Conservation (phyloP, 2,797 vertebrate genomes). For the Morelia viridis region DNA sequence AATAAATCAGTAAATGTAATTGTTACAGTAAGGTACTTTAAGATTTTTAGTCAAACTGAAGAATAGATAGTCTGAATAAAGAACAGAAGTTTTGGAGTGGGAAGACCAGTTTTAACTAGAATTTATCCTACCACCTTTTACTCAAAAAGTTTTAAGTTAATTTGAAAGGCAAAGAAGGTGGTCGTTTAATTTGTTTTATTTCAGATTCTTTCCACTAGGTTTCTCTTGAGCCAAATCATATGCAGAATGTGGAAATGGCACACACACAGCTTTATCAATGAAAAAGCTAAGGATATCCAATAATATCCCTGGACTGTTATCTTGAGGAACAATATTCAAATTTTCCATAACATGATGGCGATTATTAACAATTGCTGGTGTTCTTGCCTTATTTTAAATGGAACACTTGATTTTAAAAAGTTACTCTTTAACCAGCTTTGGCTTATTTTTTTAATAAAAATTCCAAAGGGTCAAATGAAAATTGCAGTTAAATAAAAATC, state of each 20-base stretch:
- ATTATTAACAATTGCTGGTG: constrained; percentile 51
- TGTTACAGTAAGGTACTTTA: constrained; percentile 45
- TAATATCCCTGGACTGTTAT: constrained; percentile 45
- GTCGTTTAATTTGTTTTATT: constrained; percentile 36
- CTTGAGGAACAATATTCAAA: constrained; percentile 44
- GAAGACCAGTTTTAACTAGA: constrained; percentile 48
- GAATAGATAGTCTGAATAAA: constrained; percentile 53
- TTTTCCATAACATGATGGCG: constrained; percentile 51
- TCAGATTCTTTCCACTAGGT: constrained; percentile 14
- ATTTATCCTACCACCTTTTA: constrained; percentile 55
- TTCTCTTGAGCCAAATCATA: constrained; percentile 65
- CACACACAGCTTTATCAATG: constrained; percentile 61
- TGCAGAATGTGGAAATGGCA: constrained; percentile 58
- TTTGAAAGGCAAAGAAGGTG: constrained; percentile 55
- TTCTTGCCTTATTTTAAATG: constrained; percentile 35
- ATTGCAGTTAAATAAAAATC: constrained; percentile 45
- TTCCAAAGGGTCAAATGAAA: constrained; percentile 47
- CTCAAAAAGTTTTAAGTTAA: constrained; percentile 37
- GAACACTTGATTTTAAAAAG: neutral
- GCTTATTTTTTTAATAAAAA: constrained; percentile 29
- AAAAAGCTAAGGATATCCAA: constrained; percentile 55
- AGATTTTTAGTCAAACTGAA: constrained; percentile 66
- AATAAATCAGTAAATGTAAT: constrained; percentile 64
- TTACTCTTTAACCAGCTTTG: constrained; percentile 56
- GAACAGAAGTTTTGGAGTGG: constrained; percentile 41